Conservation (phyloP, 2,797 vertebrate species). For the Myripristis murdjan region DNA sequence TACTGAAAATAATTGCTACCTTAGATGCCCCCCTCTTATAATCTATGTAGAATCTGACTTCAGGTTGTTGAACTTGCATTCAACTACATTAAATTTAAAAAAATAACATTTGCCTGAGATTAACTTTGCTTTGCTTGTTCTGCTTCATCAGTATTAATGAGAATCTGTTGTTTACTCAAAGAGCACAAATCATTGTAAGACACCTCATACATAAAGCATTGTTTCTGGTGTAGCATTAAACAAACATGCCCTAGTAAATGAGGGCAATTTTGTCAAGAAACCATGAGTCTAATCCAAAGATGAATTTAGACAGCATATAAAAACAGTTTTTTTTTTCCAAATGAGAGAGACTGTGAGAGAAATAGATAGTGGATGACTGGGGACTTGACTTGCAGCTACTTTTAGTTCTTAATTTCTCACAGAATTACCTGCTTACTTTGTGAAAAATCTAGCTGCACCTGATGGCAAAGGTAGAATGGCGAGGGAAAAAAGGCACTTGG, state of each 20-base stretch:
- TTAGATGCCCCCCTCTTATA: background rate
- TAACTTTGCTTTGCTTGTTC: conserved; percentile 1
- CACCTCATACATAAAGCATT: too few relatives aligned
- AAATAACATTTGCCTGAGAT: too few relatives aligned
- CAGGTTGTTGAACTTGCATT: background rate
- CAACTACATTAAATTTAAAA: too few relatives aligned
- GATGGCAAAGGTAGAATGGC: background rate
- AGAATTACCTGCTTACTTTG: background rate
- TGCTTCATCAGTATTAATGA: conserved; percentile 34
- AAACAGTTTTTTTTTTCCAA: background rate
- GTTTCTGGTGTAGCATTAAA: conserved; percentile 12
- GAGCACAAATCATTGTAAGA: background rate
- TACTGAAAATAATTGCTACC: too few relatives aligned
- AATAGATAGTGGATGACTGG: background rate
- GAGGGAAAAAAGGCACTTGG: background rate
- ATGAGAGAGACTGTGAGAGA: background rate
- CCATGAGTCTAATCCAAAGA: background rate
- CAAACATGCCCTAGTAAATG: conserved; percentile 26
- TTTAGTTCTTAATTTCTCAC: too few relatives aligned
- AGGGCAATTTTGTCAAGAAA: background rate
- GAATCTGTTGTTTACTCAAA: background rate
- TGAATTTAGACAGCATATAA: background rate
- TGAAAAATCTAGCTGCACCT: background rate
- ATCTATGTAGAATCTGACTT: background rate
- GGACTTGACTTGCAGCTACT: too few relatives aligned